phyloP scores from a whole-genome alignment of 1,140 invertebrate genomes.

The Drosophila eugracilis region DNA sequence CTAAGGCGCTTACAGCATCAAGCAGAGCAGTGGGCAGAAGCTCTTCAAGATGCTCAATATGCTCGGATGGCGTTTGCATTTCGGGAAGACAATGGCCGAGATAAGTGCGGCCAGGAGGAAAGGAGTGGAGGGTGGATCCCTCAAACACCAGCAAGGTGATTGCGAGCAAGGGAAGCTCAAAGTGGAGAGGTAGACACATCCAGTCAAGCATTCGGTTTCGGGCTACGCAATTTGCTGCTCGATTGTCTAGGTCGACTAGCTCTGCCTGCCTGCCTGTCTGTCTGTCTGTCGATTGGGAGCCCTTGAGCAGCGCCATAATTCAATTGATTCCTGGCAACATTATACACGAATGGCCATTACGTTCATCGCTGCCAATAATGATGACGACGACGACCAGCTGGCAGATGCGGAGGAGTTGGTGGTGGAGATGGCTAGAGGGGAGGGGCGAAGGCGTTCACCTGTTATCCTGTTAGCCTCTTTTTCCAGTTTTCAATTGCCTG shows the following conservation, averaged over 20 bases:
- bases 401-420: background rate
- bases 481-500: slow-evolving; percentile 65
- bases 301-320: slow-evolving; percentile 66
- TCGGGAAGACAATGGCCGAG: slow-evolving; percentile 38
- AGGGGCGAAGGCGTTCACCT: slow-evolving; percentile 28
- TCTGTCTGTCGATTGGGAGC: slow-evolving; percentile 30
- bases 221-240: slow-evolving; percentile 80
- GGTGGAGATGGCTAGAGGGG: background rate
- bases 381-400: slow-evolving; percentile 18
- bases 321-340: slow-evolving; percentile 75
- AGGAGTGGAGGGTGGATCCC: background rate
- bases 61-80: slow-evolving; percentile 39
- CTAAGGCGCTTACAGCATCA: slow-evolving; percentile 44
- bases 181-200: background rate
- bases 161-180: background rate
- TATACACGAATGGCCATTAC: slow-evolving; percentile 68
- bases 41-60: slow-evolving; percentile 43
- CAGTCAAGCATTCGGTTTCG: slow-evolving; percentile 65
- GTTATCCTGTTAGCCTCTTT: slow-evolving; percentile 69
- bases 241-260: slow-evolving; percentile 52
- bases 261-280: slow-evolving; percentile 20
- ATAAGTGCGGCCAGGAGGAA: slow-evolving; percentile 17
- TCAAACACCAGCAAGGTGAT: background rate
- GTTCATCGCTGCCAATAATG: slow-evolving; percentile 68
- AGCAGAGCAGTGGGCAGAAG: slow-evolving; percentile 1